A percentile compares a stretch with the other conserved stretches of the same genome.
Evolutionary conservation across 2,797 vertebrate species (phyloP).

Genomic region (Gymnopithys bicolor): DNA sequence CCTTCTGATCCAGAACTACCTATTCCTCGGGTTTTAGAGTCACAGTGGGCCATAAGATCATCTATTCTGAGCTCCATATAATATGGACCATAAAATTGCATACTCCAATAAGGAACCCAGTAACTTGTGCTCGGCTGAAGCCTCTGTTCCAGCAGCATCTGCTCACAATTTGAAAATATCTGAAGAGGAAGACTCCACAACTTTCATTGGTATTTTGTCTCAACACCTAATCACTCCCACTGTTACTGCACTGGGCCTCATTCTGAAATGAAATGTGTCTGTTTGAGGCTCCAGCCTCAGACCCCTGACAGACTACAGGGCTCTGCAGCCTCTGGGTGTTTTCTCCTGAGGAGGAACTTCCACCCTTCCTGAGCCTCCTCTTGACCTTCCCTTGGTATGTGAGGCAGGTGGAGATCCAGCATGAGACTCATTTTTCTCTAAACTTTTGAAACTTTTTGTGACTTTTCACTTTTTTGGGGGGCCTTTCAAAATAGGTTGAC

Average conservation of each 20-base stretch:
- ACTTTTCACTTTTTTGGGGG: not conserved
- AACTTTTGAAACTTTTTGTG: not conserved
- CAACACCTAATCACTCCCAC: conserved; percentile 57
- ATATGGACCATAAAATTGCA: conserved; percentile 40
- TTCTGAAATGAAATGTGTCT: conserved; percentile 42
- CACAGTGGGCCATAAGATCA: conserved; percentile 41
- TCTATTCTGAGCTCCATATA: conserved; percentile 56
- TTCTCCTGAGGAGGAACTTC: not conserved
- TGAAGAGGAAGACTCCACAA: conserved; percentile 49
- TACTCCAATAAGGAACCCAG: conserved; percentile 33
- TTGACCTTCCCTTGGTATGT: not conserved
- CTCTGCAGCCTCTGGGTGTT: conserved; percentile 31
- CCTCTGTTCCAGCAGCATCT: conserved; percentile 32
- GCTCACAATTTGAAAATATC: conserved; percentile 47
- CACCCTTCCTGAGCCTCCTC: not conserved
- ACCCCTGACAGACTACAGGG: not conserved
- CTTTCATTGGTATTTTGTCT: conserved; percentile 56
- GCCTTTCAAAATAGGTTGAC: not conserved
- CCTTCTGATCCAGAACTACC: conserved; percentile 45
- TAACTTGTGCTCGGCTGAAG: conserved; percentile 50
- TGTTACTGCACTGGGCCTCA: conserved; percentile 5
- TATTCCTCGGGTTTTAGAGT: conserved; percentile 54
- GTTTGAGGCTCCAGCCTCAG: not conserved
- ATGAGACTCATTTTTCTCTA: not conserved
- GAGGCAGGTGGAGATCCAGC: conserved; percentile 5